Evolutionary conservation across 1,140 invertebrate species (phyloP), one percentile per base, ranked within the genome.

Genomic region (Rhizoglyphus robini): DNA sequence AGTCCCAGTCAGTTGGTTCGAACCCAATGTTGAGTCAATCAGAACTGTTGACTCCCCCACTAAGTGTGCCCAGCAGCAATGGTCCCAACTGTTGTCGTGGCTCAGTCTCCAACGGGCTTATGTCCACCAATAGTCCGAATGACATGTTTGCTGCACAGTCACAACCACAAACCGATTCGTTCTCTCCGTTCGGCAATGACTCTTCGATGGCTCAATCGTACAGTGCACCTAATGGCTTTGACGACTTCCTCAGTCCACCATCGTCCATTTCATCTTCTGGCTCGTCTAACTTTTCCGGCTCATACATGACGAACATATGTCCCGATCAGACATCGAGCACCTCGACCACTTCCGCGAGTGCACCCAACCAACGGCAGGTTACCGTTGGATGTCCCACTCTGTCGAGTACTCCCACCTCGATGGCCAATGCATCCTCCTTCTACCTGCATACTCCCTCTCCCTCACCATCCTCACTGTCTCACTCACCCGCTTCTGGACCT

Each of bases 211-310:
- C n/a, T n/a, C n/a, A n/a, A n/a, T n/a, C n/a, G n/a, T n/a, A n/a
- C n/a, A n/a, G n/a, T n/a, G n/a, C n/a, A n/a, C n/a, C n/a, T 54
- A 5, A 32, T 11, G 31, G 51, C 20, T 54, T 34, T 8, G 58
- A 60, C 36, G 58, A 60, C 13, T 60, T 60, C 27, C 58, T 60
- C 15, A 60, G 58, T 60, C 58, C 58, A 60, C 58, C 58, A 34
- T 60, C 58, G 23, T 59, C 57, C 4, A 59, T 59, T 18, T 59
- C 57, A 31, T 59, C 57, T 4, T 13, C 8, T 8, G 34, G 34
- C 4, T 59, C 57, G 23, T n/a, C n/a, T n/a, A 13, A 8, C 8
- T 59, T 4, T 13, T 59, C 57, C 13, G 25, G 8, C 5, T 59
- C 47, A 49, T 51, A 60, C 13, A 32, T 60, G 58, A 32, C 11